Evolutionary conservation across 2,888 invertebrate genomes (phyloP).

Genomic region (Pasiphila rectangulata): DNA sequence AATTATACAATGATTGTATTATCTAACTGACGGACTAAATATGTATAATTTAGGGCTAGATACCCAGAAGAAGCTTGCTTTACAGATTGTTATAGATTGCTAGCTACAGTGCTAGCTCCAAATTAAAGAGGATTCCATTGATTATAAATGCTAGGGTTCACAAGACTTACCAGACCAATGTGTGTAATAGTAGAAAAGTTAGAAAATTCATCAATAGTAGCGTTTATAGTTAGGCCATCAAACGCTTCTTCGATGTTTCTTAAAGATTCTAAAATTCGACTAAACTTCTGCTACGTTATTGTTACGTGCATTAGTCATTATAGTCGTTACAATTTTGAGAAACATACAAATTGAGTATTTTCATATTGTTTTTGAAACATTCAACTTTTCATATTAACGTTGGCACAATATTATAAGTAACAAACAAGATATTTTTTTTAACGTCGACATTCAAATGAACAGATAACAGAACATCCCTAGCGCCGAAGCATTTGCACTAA

Average conservation of each 20-base stretch:
- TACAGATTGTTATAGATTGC: no score
- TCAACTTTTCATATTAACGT: slow-evolving; percentile 4
- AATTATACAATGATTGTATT: no score
- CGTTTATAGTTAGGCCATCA: slow-evolving; percentile 20
- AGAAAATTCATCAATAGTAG: slow-evolving; percentile 24
- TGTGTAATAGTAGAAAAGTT: slow-evolving; percentile 64
- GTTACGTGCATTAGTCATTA: slow-evolving; percentile 12
- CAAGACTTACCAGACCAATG: slow-evolving; percentile 35
- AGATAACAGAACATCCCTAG: slow-evolving; percentile 5
- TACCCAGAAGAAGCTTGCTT: no score
- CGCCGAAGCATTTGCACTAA: slow-evolving; percentile 24
- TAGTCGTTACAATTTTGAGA: background rate
- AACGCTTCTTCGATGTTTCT: slow-evolving; percentile 11
- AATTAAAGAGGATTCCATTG: no score
- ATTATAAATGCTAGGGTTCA: no score
- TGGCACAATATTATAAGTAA: slow-evolving; percentile 27
- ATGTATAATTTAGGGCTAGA: no score
- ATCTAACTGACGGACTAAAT: no score
- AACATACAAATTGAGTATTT: slow-evolving; percentile 9
- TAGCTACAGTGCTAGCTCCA: no score
- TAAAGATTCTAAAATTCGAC: background rate
- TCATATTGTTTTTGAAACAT: slow-evolving; percentile 4
- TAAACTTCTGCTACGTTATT: slow-evolving; percentile 3
- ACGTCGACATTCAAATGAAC: slow-evolving; percentile 14
- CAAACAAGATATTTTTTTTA: slow-evolving; percentile 15